Conservation (phyloP, 2,113 vertebrate genomes). For the Heptranchias perlo region DNA sequence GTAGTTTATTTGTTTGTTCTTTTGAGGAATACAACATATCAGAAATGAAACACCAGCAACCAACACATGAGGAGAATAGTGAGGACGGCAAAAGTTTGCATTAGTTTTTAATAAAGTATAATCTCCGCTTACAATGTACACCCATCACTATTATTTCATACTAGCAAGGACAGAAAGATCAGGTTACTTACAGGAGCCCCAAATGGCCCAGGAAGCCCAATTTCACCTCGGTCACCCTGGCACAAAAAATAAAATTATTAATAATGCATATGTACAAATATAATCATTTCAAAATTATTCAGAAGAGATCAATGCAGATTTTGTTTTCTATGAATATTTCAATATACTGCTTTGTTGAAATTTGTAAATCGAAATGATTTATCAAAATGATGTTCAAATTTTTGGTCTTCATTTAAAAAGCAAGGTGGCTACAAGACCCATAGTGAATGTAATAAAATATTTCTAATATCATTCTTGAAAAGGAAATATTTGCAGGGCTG, state of each 20-base stretch:
- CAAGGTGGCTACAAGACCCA: not conserved
- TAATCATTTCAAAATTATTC: not conserved
- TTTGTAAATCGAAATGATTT: not conserved
- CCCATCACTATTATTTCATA: not conserved
- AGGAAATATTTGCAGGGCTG: not conserved
- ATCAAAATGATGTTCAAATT: not conserved
- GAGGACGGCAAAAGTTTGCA: not conserved
- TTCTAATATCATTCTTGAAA: not conserved
- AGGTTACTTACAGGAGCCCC: conserved; percentile 63
- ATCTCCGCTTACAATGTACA: not conserved
- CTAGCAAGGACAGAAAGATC: not conserved
- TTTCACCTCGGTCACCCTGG: conserved; percentile 65
- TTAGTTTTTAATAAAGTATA: not conserved
- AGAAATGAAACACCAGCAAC: not conserved
- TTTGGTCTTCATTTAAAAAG: not conserved
- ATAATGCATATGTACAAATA: not conserved
- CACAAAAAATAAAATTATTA: conserved; percentile 43
- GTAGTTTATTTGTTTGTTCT: not conserved
- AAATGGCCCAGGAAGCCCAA: conserved; percentile 57
- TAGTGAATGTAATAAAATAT: not conserved
- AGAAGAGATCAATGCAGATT: not conserved
- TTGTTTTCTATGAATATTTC: not conserved
- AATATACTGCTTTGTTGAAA: not conserved
- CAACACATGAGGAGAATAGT: not conserved
- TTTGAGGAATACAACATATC: not conserved